Conservation (phyloP, 2,113 vertebrate genomes). For the Delphinus delphis region DNA sequence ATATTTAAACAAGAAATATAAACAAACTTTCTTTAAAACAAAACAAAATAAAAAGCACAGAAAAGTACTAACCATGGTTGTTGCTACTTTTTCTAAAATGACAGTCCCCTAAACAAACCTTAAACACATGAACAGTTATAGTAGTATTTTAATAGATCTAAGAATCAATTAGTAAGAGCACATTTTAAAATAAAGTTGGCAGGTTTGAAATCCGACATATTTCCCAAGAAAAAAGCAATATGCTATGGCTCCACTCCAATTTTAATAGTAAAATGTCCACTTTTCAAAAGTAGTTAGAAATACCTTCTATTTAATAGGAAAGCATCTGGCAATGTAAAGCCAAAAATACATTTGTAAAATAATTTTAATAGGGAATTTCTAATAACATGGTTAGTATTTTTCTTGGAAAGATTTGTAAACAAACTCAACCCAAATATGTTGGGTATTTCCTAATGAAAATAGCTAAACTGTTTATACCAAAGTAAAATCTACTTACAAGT, state of each 20-base stretch:
- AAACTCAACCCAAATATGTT: neutral
- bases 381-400: conserved; percentile 36
- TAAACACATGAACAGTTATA: neutral
- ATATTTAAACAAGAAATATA: conserved; percentile 55
- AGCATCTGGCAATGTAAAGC: conserved; percentile 32
- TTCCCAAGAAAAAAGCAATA: conserved; percentile 23
- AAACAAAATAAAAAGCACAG: conserved; percentile 24
- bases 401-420: neutral
- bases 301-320: conserved; percentile 23
- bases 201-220: neutral
- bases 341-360: conserved; percentile 8
- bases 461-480: conserved; percentile 40
- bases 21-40: conserved; percentile 37
- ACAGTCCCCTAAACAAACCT: conserved; percentile 42
- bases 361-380: conserved; percentile 50
- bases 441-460: neutral
- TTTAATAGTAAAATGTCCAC: conserved; percentile 51
- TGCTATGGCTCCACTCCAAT: neutral
- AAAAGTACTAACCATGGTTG: conserved; percentile 6
- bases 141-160: conserved; percentile 31
- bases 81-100: conserved; percentile 38
- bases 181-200: conserved; percentile 30
- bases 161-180: conserved; percentile 2
- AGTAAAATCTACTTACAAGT: conserved; percentile 90
- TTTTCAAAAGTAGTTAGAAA: conserved; percentile 11